phyloP scores from a whole-genome alignment of 2,113 vertebrate species.

The Paralichthys olivaceus region DNA sequence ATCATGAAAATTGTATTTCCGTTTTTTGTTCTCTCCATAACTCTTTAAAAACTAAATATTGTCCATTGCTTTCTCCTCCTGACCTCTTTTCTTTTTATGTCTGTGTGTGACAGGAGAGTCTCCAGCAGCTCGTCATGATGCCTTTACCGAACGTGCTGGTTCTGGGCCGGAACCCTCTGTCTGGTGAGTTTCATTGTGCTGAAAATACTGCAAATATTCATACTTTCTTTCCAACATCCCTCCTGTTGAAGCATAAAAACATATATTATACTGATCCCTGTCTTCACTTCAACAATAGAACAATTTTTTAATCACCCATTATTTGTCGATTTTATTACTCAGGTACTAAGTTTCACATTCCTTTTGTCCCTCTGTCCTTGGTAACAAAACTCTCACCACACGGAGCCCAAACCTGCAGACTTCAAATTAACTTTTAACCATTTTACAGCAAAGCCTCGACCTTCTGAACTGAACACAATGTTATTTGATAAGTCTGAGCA shows the following conservation, averaged over 20 bases:
- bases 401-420: background rate
- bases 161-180: constrained; percentile 92
- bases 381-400: too few relatives aligned
- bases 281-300: background rate
- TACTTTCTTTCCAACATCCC: background rate
- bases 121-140: constrained; percentile 99
- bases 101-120: constrained; percentile 86
- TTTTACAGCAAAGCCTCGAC: constrained; percentile 42
- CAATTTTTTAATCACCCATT: too few relatives aligned
- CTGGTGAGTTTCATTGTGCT: constrained; percentile 56
- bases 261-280: background rate
- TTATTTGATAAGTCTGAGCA: constrained; percentile 46
- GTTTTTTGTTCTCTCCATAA: background rate
- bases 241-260: background rate
- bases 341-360: too few relatives aligned
- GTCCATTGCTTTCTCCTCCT: background rate
- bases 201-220: background rate
- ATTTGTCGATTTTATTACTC: too few relatives aligned
- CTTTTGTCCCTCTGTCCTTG: too few relatives aligned
- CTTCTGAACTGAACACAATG: constrained; percentile 22
- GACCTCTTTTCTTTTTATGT: background rate
- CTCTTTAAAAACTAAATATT: background rate
- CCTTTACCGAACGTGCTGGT: constrained; percentile 94
- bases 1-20: background rate
- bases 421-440: constrained; percentile 1